Base-by-base conservation (phyloP, 2,888 invertebrate species). In the Ferrisia virgata region DNA sequence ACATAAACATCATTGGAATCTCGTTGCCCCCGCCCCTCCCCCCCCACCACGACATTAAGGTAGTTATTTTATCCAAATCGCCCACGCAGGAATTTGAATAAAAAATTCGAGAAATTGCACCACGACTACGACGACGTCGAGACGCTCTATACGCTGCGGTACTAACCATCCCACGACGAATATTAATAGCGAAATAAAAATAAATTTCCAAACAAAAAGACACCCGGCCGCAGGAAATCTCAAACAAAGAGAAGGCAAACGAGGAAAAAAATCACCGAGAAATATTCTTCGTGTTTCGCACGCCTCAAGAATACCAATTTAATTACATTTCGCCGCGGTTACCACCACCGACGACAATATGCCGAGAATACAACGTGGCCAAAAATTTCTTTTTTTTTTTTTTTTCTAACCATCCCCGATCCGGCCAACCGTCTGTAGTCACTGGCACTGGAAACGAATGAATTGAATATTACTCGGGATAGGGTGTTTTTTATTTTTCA, bases 261-360 rank as follows among this genome's bases (percentile, higher is more conserved):
- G 53, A 8, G 11, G n/a, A 18, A 18, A 18, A 18, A 64, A 64
- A 64, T 47, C 47, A 13, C 8, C 28, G 58, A 64, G 11, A 58
- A 64, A 25, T 64, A 28, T 64, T 64, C 58, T 64, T 18, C 28
- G 58, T 13, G 53, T 53, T 53, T 53, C 28, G 47, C 47, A 3
- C 13, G 25, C 25, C 58, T 28, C 22, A 11, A 64, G 58, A 64
- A 64, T 64, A 64, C 58, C 58, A 64, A 64, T 64, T 64, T 64
- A 64, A 64, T 64, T 64, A 64, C 58, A 64, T 64, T 64, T 64
- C 58, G 58, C 28, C 58, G 58, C 58, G n/a, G 58, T 64, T 64
- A 64, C 58, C 58, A 25, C 58, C 58, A n/a, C n/a, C n/a, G n/a
- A n/a, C n/a, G n/a, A n/a, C n/a, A n/a, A n/a, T n/a, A n/a, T n/a